phyloP scores from a whole-genome alignment of 2,797 vertebrate genomes.

The Liparis tanakae region DNA sequence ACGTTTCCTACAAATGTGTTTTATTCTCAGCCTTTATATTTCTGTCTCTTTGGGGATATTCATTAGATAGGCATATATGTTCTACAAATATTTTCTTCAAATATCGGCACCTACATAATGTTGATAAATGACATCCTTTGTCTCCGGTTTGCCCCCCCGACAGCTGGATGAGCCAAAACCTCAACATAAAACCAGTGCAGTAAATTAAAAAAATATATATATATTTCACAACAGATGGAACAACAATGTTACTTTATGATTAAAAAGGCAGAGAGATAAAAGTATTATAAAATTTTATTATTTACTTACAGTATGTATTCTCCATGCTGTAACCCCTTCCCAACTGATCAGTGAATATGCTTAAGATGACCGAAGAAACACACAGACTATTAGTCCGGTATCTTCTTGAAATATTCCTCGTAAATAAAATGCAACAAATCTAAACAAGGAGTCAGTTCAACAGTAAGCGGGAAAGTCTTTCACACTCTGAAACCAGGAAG shows the following conservation, averaged over 20 bases:
- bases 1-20: not conserved
- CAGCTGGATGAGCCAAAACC: not conserved
- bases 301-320: slow-evolving; percentile 40
- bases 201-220: not conserved
- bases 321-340: slow-evolving; percentile 48
- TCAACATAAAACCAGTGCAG: slow-evolving; percentile 4
- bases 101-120: slow-evolving; percentile 6
- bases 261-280: slow-evolving; percentile 40
- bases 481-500: slow-evolving; percentile 23
- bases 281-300: slow-evolving; percentile 78
- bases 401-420: slow-evolving; percentile 34
- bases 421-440: slow-evolving; percentile 51
- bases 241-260: not conserved
- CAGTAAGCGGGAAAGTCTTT: slow-evolving; percentile 13
- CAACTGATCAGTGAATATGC: slow-evolving; percentile 42
- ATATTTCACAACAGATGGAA: not conserved
- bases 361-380: slow-evolving; percentile 31
- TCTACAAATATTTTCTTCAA: not conserved
- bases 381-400: not conserved
- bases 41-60: slow-evolving; percentile 7
- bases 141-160: not conserved
- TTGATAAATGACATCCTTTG: not conserved
- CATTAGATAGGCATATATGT: not conserved
- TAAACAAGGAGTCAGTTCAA: slow-evolving; percentile 41
- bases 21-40: not conserved